Evolutionary conservation across 2,113 vertebrate species (phyloP).

Genomic region (Aegithalos caudatus): DNA sequence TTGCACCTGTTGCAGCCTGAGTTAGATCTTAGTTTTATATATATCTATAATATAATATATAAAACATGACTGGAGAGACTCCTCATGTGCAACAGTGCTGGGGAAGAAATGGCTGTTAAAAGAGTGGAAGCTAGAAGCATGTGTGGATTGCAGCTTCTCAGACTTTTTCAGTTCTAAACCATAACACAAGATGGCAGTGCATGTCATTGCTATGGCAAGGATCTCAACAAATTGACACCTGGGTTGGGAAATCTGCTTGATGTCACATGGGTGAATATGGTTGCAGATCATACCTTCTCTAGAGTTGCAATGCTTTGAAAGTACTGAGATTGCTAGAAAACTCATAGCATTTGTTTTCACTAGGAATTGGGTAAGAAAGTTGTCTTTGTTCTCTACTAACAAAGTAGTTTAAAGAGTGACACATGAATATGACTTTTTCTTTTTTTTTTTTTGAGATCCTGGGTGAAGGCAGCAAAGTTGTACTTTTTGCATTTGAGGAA

Average conservation of each 20-base stretch:
- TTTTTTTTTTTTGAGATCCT: neutral
- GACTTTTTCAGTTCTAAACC: neutral
- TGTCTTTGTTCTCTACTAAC: neutral
- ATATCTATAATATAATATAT: no score
- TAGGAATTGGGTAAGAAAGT: neutral
- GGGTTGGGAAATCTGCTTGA: neutral
- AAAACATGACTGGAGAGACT: neutral
- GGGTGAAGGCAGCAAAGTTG: neutral
- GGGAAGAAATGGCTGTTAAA: neutral
- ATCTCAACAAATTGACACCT: neutral
- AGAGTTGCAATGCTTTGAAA: neutral
- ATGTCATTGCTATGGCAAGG: neutral
- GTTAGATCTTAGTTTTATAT: neutral
- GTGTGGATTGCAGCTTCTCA: neutral
- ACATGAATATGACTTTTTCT: neutral
- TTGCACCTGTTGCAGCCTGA: neutral
- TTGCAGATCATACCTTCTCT: neutral
- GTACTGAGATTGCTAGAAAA: neutral
- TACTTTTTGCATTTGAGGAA: neutral
- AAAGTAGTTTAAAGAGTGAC: neutral
- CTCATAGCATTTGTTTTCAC: neutral
- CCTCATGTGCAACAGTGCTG: neutral
- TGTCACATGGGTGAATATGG: neutral
- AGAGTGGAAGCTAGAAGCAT: neutral
- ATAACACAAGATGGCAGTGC: slow-evolving; percentile 42